phyloP scores from a whole-genome alignment of 2,797 vertebrate genomes.

The Potorous gilbertii region DNA sequence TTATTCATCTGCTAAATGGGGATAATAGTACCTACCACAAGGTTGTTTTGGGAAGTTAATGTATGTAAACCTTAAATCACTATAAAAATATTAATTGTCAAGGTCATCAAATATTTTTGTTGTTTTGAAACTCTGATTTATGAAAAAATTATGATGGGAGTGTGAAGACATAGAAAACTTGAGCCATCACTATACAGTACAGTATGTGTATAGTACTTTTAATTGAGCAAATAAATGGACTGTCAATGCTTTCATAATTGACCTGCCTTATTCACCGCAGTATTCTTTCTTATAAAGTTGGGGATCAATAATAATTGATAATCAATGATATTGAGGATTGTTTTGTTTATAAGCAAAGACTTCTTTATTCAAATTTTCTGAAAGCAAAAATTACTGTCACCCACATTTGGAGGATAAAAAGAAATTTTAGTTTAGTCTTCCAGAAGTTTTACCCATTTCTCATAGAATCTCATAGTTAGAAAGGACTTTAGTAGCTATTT shows the following conservation, averaged over 20 bases:
- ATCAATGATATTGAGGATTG: background rate
- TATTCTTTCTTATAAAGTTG: slow-evolving; percentile 27
- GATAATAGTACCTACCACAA: too few species aligned
- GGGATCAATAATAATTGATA: background rate
- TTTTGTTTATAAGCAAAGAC: slow-evolving; percentile 25
- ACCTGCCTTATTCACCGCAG: slow-evolving; percentile 15
- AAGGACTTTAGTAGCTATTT: too few species aligned
- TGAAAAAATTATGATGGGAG: background rate
- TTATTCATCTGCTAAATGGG: background rate
- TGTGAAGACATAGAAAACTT: background rate
- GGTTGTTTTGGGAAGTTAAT: background rate
- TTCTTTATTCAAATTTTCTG: slow-evolving; percentile 25
- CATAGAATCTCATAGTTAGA: too few species aligned
- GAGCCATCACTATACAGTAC: background rate
- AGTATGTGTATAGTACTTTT: background rate
- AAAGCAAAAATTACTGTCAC: too few species aligned
- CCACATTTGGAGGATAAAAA: too few species aligned
- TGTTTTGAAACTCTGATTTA: background rate
- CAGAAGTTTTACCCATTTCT: too few species aligned
- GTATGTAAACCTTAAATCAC: background rate
- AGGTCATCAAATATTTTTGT: background rate
- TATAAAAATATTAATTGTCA: background rate
- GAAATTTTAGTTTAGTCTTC: too few species aligned
- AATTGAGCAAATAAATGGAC: background rate
- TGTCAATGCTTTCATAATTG: background rate